Evolutionary conservation across 2,797 vertebrate genomes (phyloP), one percentile per base, ranked within the genome.

Genomic region (Gastrophryne carolinensis): DNA sequence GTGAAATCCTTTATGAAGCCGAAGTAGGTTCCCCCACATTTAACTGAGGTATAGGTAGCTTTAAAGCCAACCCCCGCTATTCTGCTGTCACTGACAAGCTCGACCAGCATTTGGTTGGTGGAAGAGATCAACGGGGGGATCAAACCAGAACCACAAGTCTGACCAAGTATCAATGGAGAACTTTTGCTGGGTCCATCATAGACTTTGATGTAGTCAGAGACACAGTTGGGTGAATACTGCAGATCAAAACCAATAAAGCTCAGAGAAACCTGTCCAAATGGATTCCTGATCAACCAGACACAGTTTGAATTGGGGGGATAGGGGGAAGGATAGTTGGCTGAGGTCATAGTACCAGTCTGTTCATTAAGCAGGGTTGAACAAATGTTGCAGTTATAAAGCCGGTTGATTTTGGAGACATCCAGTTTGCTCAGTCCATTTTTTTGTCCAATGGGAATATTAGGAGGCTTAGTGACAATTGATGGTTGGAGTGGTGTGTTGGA

Each of bases 331-430:
- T 84, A 80, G 68, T 84, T 85, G 63, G 61, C 15, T 50, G 83
- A 87, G 6, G 78, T 83, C 71, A 88, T 81, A 0, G 35, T 82
- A 44, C 83, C 84, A 62, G 65, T 81, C 64, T 81, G 24, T 32
- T 80, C 81, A 73, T 65, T 66, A 56, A 87, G 52, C 71, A 86
- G 82, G 29, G 37, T 82, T 37, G 82, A 83, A 39, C 21, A 67
- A 2, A 54, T 30, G 93, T 93, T 91, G 73, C 93, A 95, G 29
- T 90, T 83, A 83, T 95, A 95, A 2, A 95, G 88, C 57, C 84
- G 82, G 77, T 96, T 95, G 82, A 95, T 94, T 87, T 95, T 95
- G 78, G 92, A 91, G 67, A 95, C 87, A 15, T 95, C 94, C 60
- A 93, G 79, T 35, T 77, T 72, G 79, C 93, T 95, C 30, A 94